Percentiles rank a stretch among this genome's conserved stretches.
phyloP scores from a whole-genome alignment of 2,113 vertebrate species.

The Euleptes europaea region DNA sequence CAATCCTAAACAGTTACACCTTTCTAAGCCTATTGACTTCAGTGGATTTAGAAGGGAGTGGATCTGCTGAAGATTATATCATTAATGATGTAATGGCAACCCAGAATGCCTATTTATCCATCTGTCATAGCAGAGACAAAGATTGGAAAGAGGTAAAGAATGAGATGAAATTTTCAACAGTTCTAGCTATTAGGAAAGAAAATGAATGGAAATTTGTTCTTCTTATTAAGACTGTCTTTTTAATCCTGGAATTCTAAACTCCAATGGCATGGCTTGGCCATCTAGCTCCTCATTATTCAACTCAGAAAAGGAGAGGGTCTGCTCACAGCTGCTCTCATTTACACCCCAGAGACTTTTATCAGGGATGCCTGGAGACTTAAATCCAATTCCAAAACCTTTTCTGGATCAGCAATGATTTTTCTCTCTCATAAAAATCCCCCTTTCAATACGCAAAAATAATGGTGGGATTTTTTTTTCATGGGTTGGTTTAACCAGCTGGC shows the following conservation, averaged over 20 bases:
- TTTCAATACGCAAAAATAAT: neutral
- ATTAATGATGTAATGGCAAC: no score
- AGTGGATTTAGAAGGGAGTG: no score
- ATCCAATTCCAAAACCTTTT: conserved; percentile 32
- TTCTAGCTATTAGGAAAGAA: no score
- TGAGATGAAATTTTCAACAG: neutral
- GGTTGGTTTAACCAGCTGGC: neutral
- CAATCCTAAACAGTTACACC: no score
- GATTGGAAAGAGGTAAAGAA: neutral
- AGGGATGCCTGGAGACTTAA: neutral
- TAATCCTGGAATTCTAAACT: neutral
- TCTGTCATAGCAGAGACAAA: neutral
- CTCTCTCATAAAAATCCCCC: neutral
- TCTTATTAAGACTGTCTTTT: neutral
- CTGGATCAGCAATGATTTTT: neutral
- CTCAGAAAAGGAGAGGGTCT: no score
- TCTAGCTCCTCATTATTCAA: conserved; percentile 7
- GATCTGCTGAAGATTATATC: no score
- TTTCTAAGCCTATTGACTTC: no score
- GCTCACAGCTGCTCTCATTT: conserved; percentile 7
- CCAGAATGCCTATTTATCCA: neutral
- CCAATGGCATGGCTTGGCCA: neutral
- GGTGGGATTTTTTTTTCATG: neutral
- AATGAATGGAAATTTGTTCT: no score
- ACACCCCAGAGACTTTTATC: conserved; percentile 33